phyloP scores from a whole-genome alignment of 2,888 invertebrate species.

The Microctonus hyperodae region DNA sequence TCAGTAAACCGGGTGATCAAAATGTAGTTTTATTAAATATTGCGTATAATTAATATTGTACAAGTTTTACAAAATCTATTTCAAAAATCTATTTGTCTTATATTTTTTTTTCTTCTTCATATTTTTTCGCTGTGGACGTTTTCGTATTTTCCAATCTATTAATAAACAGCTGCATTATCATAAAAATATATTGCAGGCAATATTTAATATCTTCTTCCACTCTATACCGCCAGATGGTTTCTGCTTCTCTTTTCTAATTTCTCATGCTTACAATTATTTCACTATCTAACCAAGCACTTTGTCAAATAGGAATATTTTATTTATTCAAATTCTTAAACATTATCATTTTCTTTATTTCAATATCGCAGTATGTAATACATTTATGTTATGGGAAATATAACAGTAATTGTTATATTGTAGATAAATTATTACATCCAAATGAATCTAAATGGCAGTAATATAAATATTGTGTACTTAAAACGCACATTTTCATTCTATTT shows the following conservation, averaged over 20 bases:
- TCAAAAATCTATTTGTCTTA: not conserved
- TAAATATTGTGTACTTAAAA: not conserved
- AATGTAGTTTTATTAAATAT: constrained; percentile 39
- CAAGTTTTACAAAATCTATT: constrained; percentile 23
- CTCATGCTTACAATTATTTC: not conserved
- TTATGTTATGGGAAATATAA: not conserved
- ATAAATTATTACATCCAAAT: not conserved
- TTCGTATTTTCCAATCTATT: not conserved
- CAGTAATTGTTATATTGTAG: not conserved
- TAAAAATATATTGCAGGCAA: not conserved
- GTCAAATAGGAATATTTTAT: not conserved
- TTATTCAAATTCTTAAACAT: not conserved
- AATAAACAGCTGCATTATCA: not conserved
- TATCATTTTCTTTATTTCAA: not conserved
- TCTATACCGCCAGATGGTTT: not conserved
- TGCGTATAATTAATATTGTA: constrained; percentile 13
- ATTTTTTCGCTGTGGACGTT: constrained; percentile 6
- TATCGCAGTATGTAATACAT: not conserved
- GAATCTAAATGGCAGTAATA: not conserved
- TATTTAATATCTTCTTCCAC: not conserved
- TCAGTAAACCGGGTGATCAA: constrained; percentile 39
- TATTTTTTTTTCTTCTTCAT: constrained; percentile 2
- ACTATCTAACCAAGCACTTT: not conserved
- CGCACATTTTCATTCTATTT: not conserved
- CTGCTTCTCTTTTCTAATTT: constrained; percentile 6